Percentiles rank a stretch among this genome's conserved stretches.
Conservation (phyloP, 2,888 invertebrate genomes). For the Hybos culiciformis region DNA sequence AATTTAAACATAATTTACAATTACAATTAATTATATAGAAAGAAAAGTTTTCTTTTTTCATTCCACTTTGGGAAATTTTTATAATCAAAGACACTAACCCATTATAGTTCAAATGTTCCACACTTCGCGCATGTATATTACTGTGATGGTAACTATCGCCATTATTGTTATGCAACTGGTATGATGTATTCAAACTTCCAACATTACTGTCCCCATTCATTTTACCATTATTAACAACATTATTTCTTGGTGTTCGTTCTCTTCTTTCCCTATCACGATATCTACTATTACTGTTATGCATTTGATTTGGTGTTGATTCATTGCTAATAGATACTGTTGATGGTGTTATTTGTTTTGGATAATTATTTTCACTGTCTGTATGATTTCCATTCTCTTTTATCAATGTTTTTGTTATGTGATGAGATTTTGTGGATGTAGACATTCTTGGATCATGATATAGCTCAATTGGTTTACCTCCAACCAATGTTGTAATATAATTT, state of each 20-base stretch:
- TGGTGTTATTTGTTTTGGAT: constrained; percentile 28
- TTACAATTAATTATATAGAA: not conserved
- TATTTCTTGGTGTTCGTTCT: not conserved
- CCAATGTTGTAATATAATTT: constrained; percentile 61
- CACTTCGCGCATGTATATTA: constrained; percentile 29
- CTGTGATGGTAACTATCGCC: constrained; percentile 7
- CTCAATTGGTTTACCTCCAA: constrained; percentile 38
- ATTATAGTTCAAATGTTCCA: constrained; percentile 32
- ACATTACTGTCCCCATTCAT: not conserved
- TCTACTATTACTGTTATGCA: constrained; percentile 26
- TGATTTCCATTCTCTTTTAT: constrained; percentile 27
- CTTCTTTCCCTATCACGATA: constrained; percentile 14
- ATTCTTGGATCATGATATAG: constrained; percentile 7
- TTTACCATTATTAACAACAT: not conserved
- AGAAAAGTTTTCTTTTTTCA: not conserved
- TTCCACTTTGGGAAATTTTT: not conserved
- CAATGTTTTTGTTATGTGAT: constrained; percentile 31
- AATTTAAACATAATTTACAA: not conserved
- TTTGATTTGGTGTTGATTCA: constrained; percentile 25
- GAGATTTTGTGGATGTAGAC: constrained; percentile 10
- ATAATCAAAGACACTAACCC: constrained; percentile 20
- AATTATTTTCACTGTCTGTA: constrained; percentile 16
- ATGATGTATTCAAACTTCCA: constrained; percentile 11
- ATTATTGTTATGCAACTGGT: constrained; percentile 1
- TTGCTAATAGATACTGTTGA: constrained; percentile 35